Conservation (phyloP, 2,888 invertebrate genomes). For the Platycheirus rosarum region DNA sequence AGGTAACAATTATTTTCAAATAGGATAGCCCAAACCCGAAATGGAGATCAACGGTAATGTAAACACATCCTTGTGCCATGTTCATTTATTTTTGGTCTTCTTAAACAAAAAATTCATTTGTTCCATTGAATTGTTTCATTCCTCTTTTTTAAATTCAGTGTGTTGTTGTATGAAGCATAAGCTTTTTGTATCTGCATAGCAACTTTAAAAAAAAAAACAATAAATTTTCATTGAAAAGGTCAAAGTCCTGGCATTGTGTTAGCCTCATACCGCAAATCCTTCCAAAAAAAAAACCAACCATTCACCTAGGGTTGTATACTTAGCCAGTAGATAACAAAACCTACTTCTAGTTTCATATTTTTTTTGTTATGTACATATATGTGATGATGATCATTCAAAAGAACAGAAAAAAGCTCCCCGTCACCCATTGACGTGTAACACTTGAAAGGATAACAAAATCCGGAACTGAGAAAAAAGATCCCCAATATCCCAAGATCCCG, state of each 20-base stretch:
- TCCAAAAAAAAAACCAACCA: constrained; percentile 3
- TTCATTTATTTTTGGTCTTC: constrained; percentile 14
- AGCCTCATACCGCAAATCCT: constrained; percentile 36
- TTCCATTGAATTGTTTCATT: constrained; percentile 29
- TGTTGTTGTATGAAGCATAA: constrained; percentile 36
- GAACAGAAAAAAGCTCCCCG: constrained; percentile 26
- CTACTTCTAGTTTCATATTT: constrained; percentile 11
- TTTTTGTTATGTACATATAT: constrained; percentile 12
- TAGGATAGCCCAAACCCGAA: constrained; percentile 82
- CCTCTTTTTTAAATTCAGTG: constrained; percentile 25
- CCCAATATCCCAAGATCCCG: constrained; percentile 12
- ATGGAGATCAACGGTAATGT: constrained; percentile 82
- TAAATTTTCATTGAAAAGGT: constrained; percentile 44
- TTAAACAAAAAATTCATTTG: constrained; percentile 16
- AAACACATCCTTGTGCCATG: constrained; percentile 9
- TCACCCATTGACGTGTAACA: constrained; percentile 62
- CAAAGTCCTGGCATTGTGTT: constrained; percentile 62
- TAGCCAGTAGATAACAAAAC: constrained; percentile 39
- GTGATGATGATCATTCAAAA: constrained; percentile 50
- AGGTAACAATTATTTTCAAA: constrained; percentile 77
- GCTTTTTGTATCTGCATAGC: constrained; percentile 21
- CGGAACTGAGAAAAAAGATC: constrained; percentile 58
- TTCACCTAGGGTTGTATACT: not conserved
- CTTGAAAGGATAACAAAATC: constrained; percentile 70
- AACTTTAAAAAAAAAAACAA: not conserved